Conservation (phyloP, 2,797 vertebrate genomes). For the Chaunax sp. region DNA sequence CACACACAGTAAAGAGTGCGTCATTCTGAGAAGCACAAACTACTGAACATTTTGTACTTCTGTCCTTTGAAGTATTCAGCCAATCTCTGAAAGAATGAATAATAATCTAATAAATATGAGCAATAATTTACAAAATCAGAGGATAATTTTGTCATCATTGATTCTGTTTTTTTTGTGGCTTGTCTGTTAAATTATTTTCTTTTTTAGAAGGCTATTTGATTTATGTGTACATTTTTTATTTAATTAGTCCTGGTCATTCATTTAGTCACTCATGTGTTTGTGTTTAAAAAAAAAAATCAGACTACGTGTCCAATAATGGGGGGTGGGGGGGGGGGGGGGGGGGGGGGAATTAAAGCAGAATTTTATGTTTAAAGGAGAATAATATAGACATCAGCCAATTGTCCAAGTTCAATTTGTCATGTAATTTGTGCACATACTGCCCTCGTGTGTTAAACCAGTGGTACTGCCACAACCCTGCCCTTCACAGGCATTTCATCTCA, state of each 20-base stretch:
- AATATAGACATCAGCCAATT: constrained; percentile 34
- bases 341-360: too few species aligned
- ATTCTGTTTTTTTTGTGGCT: too few species aligned
- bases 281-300: too few species aligned
- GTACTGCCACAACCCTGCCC: background rate
- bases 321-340: too few species aligned
- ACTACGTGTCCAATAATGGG: background rate
- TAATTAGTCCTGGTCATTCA: background rate
- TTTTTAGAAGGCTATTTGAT: background rate
- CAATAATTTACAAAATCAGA: background rate
- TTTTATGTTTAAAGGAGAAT: background rate
- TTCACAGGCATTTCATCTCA: background rate
- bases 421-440: constrained; percentile 54
- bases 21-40: constrained; percentile 38
- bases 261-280: too few species aligned
- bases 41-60: constrained; percentile 35
- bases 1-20: constrained; percentile 14
- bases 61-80: background rate
- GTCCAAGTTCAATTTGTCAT: background rate
- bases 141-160: background rate
- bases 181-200: background rate
- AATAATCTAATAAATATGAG: background rate
- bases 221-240: background rate
- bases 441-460: constrained; percentile 59
- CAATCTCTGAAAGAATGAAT: background rate